Conservation (phyloP, 2,888 invertebrate genomes). For the Pocota personata region DNA sequence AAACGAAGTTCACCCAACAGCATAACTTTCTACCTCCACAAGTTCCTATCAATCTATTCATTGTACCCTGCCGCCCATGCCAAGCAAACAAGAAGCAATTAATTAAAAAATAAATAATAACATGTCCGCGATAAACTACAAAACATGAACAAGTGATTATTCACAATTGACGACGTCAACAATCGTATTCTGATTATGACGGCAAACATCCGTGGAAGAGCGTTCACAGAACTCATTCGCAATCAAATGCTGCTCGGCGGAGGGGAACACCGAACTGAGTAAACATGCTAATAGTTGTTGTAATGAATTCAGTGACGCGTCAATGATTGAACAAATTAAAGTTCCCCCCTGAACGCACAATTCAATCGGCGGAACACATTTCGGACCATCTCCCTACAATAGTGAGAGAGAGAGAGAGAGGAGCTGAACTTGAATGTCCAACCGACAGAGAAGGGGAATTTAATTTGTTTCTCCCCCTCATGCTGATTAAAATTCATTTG, state of each 20-base stretch:
- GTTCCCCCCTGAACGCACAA: background rate
- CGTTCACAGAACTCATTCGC: background rate
- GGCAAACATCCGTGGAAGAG: slow-evolving; percentile 32
- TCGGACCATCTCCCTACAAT: slow-evolving; percentile 33
- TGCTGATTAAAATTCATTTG: background rate
- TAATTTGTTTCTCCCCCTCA: background rate
- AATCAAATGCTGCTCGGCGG: background rate
- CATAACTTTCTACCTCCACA: background rate
- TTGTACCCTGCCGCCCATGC: background rate
- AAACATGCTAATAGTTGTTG: slow-evolving; percentile 61
- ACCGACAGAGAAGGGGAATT: slow-evolving; percentile 13
- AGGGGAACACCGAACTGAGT: slow-evolving; percentile 1
- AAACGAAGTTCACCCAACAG: background rate
- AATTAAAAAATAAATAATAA: slow-evolving; percentile 37
- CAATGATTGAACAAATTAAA: slow-evolving; percentile 66
- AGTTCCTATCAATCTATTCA: background rate
- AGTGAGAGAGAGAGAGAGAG: background rate
- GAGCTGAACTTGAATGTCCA: background rate
- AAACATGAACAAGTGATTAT: slow-evolving; percentile 65
- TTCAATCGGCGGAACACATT: slow-evolving; percentile 28
- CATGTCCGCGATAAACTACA: slow-evolving; percentile 35
- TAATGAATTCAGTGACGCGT: slow-evolving; percentile 68
- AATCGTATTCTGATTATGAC: slow-evolving; percentile 46
- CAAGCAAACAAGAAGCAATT: slow-evolving; percentile 23
- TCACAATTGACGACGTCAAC: slow-evolving; percentile 64